phyloP scores from a whole-genome alignment of 2,113 vertebrate genomes.

The Cercocebus atys region DNA sequence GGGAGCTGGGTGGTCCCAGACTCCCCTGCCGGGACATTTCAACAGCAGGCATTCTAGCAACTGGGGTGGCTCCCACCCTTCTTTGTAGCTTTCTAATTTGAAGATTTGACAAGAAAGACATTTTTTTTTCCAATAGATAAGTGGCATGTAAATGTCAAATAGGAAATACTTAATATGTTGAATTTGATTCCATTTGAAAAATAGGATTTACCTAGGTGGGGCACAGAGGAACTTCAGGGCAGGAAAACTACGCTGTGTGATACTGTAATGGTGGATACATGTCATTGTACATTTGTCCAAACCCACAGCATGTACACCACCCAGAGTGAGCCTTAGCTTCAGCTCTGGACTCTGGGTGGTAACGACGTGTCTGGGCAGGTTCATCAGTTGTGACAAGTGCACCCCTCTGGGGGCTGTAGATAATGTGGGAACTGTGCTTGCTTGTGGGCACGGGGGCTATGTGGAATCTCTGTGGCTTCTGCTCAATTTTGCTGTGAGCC shows the following conservation, averaged over 20 bases:
- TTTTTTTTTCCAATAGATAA: not conserved
- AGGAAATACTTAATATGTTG: not conserved
- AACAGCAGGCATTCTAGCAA: not conserved
- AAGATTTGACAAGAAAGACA: not conserved
- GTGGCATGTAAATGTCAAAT: not conserved
- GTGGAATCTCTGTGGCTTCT: not conserved
- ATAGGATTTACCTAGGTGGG: not conserved
- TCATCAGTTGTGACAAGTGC: accelerated
- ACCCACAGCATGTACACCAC: not conserved
- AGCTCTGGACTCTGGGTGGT: not conserved
- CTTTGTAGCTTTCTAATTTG: not conserved
- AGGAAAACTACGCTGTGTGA: not conserved
- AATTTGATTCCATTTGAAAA: not conserved
- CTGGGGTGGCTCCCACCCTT: not conserved
- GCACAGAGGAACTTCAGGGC: not conserved
- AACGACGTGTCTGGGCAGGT: accelerated
- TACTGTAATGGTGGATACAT: no score
- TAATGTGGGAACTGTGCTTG: not conserved
- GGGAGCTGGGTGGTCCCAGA: not conserved
- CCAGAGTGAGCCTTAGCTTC: not conserved
- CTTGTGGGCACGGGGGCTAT: accelerated
- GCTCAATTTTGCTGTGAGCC: not conserved
- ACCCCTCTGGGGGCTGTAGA: no score
- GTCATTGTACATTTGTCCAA: not conserved
- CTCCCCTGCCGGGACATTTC: not conserved